Evolutionary conservation across 2,888 invertebrate species (phyloP), one percentile per base, ranked within the genome.

Genomic region (Cantharis flavilabris): DNA sequence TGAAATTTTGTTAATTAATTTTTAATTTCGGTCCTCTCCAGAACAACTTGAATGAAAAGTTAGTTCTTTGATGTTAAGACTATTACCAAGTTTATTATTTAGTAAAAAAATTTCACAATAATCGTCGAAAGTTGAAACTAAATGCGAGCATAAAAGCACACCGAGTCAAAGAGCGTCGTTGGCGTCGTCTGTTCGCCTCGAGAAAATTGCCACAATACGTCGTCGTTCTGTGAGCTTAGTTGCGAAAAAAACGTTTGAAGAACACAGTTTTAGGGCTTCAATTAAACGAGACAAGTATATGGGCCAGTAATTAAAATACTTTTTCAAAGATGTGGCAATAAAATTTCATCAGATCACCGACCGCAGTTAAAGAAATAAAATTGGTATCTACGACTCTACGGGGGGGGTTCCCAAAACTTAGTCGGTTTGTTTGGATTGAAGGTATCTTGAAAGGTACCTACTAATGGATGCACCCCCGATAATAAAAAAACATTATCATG

Each of bases 131-230:
- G 73, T 73, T 73, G 49, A 63, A 73, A 76, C 72, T 71, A 69
- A 70, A 63, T 77, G 70, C 64, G 70, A 67, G 3, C 65, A 67
- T 75, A 75, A 72, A 75, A 69, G 78, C 70, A 69, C 71, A 71
- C 71, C 73, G 49, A 73, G 67, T 76, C 78, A 78, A 78, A 78
- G 78, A 67, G 76, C 62, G 62, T 72, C 77, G 75, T 20, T 64
- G 70, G 76, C 62, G 62, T 72, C 77, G 75, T 20, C 64, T 28
- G 62, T 70, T 71, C 69, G 77, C 75, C 75, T 26, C 62, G 72
- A 69, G 77, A 71, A 69, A 62, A 78, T 75, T 74, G 62, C 63
- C 72, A 73, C 77, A 77, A 76, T 78, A 78, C 77, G 75, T 77
- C 71, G 77, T 75, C n/a, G 49, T 49, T 49, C 49, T 49, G 49